phyloP scores from a whole-genome alignment of 2,113 vertebrate genomes.

The Takifugu bimaculatus region DNA sequence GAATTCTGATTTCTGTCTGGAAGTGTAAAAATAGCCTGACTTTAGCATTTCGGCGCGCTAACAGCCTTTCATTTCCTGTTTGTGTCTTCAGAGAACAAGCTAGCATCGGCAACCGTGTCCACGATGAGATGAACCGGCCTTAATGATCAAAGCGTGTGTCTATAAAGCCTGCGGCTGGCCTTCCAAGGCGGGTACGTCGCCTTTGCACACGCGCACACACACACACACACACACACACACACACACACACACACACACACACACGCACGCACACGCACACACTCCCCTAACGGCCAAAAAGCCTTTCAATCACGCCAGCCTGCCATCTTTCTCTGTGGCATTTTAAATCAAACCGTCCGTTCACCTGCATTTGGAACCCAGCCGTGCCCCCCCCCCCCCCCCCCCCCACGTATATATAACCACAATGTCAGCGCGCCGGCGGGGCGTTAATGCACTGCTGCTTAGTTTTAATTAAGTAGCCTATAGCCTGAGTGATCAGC shows the following conservation, averaged over 20 bases:
- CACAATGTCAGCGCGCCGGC: conserved; percentile 1
- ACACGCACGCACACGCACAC: too few relatives aligned
- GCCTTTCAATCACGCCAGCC: conserved; percentile 55
- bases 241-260: conserved; percentile 14
- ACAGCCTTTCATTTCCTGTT: too few relatives aligned
- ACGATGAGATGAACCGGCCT: too few relatives aligned
- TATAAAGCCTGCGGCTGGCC: too few relatives aligned
- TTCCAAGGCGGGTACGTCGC: background rate
- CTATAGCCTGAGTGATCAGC: conserved; percentile 55
- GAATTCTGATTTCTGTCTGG: too few relatives aligned
- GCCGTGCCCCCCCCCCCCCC: too few relatives aligned
- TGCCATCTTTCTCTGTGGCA: conserved; percentile 50
- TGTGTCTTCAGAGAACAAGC: too few relatives aligned
- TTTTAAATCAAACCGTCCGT: conserved; percentile 58
- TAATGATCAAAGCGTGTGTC: too few relatives aligned
- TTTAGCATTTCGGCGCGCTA: too few relatives aligned
- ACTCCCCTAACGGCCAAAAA: conserved; percentile 34
- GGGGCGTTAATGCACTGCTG: conserved; percentile 48
- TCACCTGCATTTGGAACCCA: conserved; percentile 33
- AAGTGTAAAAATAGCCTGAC: too few relatives aligned
- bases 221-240: conserved; percentile 21
- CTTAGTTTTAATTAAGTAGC: conserved; percentile 64
- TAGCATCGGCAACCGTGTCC: too few relatives aligned
- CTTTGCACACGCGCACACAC: conserved; percentile 6
- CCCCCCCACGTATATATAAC: background rate